Base-by-base conservation (phyloP, 2,888 invertebrate genomes). In the Aricia artaxerxes region DNA sequence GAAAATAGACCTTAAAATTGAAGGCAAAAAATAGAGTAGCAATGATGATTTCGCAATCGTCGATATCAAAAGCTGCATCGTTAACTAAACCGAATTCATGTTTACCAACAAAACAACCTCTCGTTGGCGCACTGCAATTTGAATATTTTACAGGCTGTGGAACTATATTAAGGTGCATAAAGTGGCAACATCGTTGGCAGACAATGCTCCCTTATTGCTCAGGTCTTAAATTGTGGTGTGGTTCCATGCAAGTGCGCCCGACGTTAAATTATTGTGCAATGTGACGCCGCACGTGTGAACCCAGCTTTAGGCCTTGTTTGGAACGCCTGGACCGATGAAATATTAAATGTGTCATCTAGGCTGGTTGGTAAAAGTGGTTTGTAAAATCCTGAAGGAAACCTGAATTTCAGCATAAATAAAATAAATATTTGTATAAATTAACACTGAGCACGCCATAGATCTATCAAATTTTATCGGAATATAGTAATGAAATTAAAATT, bases 181-280 rank as follows among this genome's bases (percentile, higher is more conserved):
- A 89, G 88, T 88, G 87, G 92, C 92, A 94, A 92, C 92, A 87
- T 87, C 89, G 83, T 86, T 86, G 85, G 87, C 89, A 90, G 89
- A 92, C 91, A 92, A 93, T 92, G 90, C 89, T 91, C 91, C 92
- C 92, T 93, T 94, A 94, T 93, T 92, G 92, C 93, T 90, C 87
- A 87, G 93, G 91, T 91, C 93, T 93, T 94, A 94, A 94, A 94
- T 94, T 91, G 93, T 91, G 86, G 86, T 89, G 91, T 85, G 93
- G 94, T 93, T 92, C 92, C 91, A 93, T 93, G 93, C 93, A 92
- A 90, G 91, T 92, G 92, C 90, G 88, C 85, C 87, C 91, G 93
- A 93, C 92, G 90, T 91, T 92, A 93, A 94, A 92, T 94, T 94
- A 94, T 93, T 91, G 93, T 79, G 81, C 90, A 87, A 87, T 88